Evolutionary conservation across 2,113 vertebrate genomes (phyloP).

Genomic region (Varanus komodoensis): DNA sequence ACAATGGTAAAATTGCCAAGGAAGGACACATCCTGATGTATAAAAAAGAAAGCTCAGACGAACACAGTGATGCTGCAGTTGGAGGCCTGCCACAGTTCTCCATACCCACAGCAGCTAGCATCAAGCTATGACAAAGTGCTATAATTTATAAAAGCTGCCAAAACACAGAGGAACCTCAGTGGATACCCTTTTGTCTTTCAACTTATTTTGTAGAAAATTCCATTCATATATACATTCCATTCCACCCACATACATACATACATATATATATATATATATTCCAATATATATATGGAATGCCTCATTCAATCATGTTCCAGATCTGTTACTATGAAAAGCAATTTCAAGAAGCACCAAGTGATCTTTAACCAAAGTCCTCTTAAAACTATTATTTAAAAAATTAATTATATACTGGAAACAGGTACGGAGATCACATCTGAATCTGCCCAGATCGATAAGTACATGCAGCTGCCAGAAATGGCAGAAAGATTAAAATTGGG

Average conservation of each 20-base stretch:
- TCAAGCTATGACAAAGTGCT: background rate
- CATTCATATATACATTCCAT: background rate
- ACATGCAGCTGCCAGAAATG: constrained; percentile 70
- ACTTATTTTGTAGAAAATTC: constrained; percentile 23
- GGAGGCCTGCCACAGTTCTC: background rate
- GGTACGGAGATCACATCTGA: constrained; percentile 43
- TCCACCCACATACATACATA: no score
- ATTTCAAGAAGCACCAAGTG: constrained; percentile 59
- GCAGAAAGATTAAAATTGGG: constrained; percentile 41
- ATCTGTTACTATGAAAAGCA: constrained; percentile 55
- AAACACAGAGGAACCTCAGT: constrained; percentile 4
- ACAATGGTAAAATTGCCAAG: no score
- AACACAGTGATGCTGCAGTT: background rate
- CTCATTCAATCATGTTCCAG: constrained; percentile 47
- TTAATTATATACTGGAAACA: constrained; percentile 40
- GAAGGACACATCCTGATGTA: background rate
- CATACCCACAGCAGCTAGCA: background rate
- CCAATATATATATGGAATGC: background rate
- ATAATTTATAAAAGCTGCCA: constrained; percentile 4
- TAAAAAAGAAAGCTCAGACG: no score
- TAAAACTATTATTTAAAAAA: constrained; percentile 55
- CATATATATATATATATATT: background rate
- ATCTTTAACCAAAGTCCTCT: constrained; percentile 45
- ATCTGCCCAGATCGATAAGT: constrained; percentile 55
- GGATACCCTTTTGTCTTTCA: background rate